Base-by-base conservation (phyloP, 2,888 invertebrate species). In the Pimpla rufipes region DNA sequence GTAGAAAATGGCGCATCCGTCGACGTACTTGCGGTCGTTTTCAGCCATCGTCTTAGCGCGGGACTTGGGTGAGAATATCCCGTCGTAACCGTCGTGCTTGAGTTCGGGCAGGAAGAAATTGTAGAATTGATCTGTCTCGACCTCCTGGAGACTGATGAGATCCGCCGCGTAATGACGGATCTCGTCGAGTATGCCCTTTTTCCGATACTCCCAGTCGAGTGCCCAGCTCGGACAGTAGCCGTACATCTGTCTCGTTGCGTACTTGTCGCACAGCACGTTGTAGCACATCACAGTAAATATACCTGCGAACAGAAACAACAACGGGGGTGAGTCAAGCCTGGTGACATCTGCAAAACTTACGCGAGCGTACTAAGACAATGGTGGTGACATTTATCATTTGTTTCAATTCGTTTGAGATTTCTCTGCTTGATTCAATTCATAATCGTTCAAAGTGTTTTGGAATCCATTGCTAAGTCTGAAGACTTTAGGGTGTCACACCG, bases 151-250 rank as follows among this genome's bases (percentile, higher is more conserved):
- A 92, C 98, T 98, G 93, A 99, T 99, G 90, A 99, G 98, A 94
- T 99, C 99, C 68, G 99, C 99, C 75, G 97, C 96, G 94, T 99
- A 99, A 93, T 98, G 98, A 88, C 97, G 95, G 92, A 99, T 98
- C 94, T 99, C 99, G 92, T 98, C 98, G 91, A 99, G 95, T 92
- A 99, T 99, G 85, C 98, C 97, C 94, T 98, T 98, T 95, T 99
- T 98, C 89, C 99, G 95, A 94, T 99, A 99, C 91, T 99, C 98
- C 99, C 99, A 99, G 93, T 97, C 97, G 83, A 99, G 95, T 74
- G 99, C 99, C 99, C 99, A 99, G 89, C 98, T 97, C 23, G 99
- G 99, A 94, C 99, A 99, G 94, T 99, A 99, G 89, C 98, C 99
- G 94, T 99, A 99, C 97, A 99, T 98, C 94, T 99, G 98, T 90